These are phyloP conservation scores for Cylas formicarius DNA, from an alignment of 1,140 invertebrate species.

Conservation along the genomic window DNA sequence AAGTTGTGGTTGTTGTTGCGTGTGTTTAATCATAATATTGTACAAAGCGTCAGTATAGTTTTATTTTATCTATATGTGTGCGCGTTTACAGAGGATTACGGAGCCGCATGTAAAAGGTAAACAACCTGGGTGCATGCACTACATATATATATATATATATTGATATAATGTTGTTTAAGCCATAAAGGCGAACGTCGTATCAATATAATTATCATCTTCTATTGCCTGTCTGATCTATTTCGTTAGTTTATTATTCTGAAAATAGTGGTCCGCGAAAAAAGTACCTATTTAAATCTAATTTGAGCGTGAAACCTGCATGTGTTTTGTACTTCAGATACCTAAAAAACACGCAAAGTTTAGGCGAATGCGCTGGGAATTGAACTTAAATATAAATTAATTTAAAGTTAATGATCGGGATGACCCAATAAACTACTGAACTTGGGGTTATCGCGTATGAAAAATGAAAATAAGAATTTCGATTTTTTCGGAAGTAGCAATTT, in stretches of 20 bases:
- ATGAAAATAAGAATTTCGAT: too few relatives aligned
- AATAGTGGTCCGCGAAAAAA: neutral
- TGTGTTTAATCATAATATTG: constrained; percentile 1
- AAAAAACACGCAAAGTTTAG: too few relatives aligned
- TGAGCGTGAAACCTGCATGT: neutral
- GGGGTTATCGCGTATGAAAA: too few relatives aligned
- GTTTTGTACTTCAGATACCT: too few relatives aligned
- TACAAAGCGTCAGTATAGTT: neutral
- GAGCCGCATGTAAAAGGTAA: constrained; percentile 14
- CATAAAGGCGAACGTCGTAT: neutral
- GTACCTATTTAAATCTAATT: constrained; percentile 1
- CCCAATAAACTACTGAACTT: too few relatives aligned
- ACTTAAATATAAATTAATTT: too few relatives aligned
- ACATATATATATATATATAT: neutral
- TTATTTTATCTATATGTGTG: constrained; percentile 11
- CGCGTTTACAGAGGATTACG: constrained; percentile 9
- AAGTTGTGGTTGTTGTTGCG: neutral
- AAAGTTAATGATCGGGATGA: too few relatives aligned
- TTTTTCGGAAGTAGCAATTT: too few relatives aligned
- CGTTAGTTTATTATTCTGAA: constrained; percentile 3
- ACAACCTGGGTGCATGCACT: constrained; percentile 14
- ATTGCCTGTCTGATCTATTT: too few relatives aligned
- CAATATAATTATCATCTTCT: too few relatives aligned
- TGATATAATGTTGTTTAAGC: neutral
- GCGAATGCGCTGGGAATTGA: too few relatives aligned